These are phyloP conservation scores for Odocoileus virginianus DNA, from an alignment of 2,113 vertebrate genomes.

Conservation along the genomic window DNA sequence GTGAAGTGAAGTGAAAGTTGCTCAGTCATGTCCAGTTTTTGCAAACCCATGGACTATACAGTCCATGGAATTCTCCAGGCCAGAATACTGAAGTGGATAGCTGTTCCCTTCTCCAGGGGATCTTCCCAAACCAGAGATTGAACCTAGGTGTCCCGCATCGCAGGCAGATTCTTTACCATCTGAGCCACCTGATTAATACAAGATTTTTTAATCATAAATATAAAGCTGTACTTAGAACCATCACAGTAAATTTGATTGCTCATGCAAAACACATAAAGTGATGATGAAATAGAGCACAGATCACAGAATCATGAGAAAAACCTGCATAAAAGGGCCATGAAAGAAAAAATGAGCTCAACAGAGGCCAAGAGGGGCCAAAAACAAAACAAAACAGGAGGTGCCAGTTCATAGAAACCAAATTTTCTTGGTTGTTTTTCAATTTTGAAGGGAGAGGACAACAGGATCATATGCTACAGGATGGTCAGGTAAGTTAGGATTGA, in stretches of 20 bases:
- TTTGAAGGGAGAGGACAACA: background rate
- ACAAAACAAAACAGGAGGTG: background rate
- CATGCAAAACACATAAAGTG: background rate
- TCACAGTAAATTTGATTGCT: background rate
- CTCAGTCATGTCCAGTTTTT: background rate
- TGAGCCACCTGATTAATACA: background rate
- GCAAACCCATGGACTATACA: rapidly evolving
- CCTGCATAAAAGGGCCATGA: background rate
- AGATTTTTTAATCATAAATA: background rate
- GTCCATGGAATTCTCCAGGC: background rate
- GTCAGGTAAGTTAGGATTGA: background rate
- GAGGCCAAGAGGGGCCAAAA: background rate
- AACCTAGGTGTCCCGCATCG: background rate
- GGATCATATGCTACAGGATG: background rate
- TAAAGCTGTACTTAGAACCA: background rate
- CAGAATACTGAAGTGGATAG: background rate
- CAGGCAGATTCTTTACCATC: too few species aligned
- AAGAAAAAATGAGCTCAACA: background rate
- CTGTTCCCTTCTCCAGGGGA: background rate
- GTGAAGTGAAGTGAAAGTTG: background rate
- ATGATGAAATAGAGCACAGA: background rate
- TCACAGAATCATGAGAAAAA: background rate
- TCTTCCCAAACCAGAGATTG: background rate
- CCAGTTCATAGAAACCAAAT: background rate
- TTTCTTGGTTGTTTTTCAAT: background rate